A percentile compares a stretch with the other conserved stretches of the same genome.
These are phyloP conservation scores for Agrochola lota DNA, from an alignment of 2,888 invertebrate genomes.

Conservation along the genomic window DNA sequence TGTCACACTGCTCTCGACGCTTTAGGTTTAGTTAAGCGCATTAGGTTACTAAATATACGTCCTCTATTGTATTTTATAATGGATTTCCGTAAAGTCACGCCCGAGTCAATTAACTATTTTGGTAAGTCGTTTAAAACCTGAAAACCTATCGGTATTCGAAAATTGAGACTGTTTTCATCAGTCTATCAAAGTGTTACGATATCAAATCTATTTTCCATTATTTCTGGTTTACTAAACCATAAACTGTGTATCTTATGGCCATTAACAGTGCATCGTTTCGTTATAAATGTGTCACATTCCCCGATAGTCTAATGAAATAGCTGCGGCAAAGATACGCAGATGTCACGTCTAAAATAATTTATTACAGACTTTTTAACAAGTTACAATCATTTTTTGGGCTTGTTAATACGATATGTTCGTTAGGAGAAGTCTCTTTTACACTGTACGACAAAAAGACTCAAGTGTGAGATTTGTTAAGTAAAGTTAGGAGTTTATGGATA, in stretches of 20 bases:
- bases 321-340: slow-evolving; percentile 46
- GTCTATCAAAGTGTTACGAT: background rate
- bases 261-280: slow-evolving; percentile 24
- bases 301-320: slow-evolving; percentile 61
- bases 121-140: background rate
- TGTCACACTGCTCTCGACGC: too few species aligned
- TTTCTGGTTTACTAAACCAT: slow-evolving; percentile 16
- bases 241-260: slow-evolving; percentile 1
- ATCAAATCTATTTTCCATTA: background rate
- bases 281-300: slow-evolving; percentile 44
- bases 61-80: too few species aligned
- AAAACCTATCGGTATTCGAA: background rate
- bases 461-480: background rate
- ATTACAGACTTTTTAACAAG: slow-evolving; percentile 59
- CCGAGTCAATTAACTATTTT: too few species aligned
- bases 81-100: too few species aligned
- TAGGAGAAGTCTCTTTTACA: slow-evolving; percentile 50
- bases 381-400: slow-evolving; percentile 56
- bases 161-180: background rate
- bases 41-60: too few species aligned
- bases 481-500: too few species aligned
- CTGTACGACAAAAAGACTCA: slow-evolving; percentile 4
- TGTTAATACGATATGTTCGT: slow-evolving; percentile 52
- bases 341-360: slow-evolving; percentile 64
- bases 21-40: too few species aligned